Evolutionary conservation across 2,113 vertebrate genomes (phyloP).

Genomic region (Stigmatopora argus): DNA sequence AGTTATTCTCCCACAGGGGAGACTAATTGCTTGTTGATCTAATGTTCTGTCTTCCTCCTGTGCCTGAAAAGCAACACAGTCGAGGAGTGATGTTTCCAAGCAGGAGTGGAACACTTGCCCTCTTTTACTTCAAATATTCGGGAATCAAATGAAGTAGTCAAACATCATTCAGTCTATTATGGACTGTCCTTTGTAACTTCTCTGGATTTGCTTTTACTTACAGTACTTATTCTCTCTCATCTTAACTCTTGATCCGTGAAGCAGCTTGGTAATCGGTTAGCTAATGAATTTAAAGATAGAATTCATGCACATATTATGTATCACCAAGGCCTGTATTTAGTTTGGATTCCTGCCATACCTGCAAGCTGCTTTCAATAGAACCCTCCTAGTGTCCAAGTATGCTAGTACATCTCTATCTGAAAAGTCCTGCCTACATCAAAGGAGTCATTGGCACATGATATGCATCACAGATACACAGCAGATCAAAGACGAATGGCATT

Average conservation of each 20-base stretch:
- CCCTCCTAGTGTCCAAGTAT: conserved; percentile 28
- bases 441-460: not conserved
- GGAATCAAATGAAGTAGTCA: conserved; percentile 52
- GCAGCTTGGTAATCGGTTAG: conserved; percentile 52
- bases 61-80: conserved; percentile 50
- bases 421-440: not conserved
- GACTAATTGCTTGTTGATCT: conserved; percentile 64
- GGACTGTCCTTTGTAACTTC: conserved; percentile 30
- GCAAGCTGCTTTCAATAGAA: conserved; percentile 30
- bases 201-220: conserved; percentile 30
- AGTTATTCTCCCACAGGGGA: conserved; percentile 58
- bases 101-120: conserved; percentile 40
- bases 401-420: conserved; percentile 20
- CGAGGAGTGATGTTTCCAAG: conserved; percentile 46
- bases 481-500: too few species aligned
- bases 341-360: conserved; percentile 21
- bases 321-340: conserved; percentile 36
- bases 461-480: too few species aligned
- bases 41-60: conserved; percentile 46
- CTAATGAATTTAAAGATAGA: conserved; percentile 60
- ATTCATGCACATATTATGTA: conserved; percentile 48
- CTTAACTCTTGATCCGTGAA: conserved; percentile 13
- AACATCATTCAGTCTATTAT: conserved; percentile 32
- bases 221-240: conserved; percentile 14
- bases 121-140: conserved; percentile 59